These are phyloP conservation scores for Datnioides undecimradiatus DNA, from an alignment of 2,113 vertebrate species.

Conservation along the genomic window DNA sequence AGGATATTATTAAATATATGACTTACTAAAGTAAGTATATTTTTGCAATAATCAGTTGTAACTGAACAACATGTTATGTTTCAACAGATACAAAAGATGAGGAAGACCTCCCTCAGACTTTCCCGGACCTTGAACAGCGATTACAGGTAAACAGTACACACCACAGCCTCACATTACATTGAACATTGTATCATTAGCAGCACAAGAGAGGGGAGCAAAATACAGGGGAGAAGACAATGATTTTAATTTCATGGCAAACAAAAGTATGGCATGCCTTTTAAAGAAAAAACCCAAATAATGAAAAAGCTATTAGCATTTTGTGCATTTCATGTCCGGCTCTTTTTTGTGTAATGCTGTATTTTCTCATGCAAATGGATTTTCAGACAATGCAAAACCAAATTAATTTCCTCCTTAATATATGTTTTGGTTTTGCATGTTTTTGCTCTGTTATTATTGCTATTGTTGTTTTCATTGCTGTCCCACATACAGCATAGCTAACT, in stretches of 20 bases:
- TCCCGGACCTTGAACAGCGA: conserved; percentile 79
- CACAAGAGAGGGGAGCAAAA: background rate
- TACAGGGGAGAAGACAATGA: background rate
- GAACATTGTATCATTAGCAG: background rate
- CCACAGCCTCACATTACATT: background rate
- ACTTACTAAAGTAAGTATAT: background rate
- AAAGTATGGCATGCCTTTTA: too few relatives aligned
- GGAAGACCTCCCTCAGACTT: conserved; percentile 61
- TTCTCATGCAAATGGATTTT: background rate
- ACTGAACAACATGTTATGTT: conserved; percentile 20
- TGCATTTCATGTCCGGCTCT: background rate
- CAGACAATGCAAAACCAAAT: background rate
- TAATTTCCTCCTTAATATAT: background rate
- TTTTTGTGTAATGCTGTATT: background rate
- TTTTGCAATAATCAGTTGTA: background rate
- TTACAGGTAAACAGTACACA: conserved; percentile 66
- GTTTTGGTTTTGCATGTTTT: background rate
- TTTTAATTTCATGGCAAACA: background rate
- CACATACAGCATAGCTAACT: background rate
- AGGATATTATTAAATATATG: background rate
- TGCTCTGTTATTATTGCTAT: background rate
- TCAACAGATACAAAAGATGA: conserved; percentile 76
- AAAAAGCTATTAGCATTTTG: background rate
- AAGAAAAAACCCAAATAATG: background rate
- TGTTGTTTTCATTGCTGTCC: background rate